Percentiles rank a stretch among this genome's conserved stretches.
phyloP scores from a whole-genome alignment of 2,888 invertebrate genomes.

The Himalopsyche anomala region DNA sequence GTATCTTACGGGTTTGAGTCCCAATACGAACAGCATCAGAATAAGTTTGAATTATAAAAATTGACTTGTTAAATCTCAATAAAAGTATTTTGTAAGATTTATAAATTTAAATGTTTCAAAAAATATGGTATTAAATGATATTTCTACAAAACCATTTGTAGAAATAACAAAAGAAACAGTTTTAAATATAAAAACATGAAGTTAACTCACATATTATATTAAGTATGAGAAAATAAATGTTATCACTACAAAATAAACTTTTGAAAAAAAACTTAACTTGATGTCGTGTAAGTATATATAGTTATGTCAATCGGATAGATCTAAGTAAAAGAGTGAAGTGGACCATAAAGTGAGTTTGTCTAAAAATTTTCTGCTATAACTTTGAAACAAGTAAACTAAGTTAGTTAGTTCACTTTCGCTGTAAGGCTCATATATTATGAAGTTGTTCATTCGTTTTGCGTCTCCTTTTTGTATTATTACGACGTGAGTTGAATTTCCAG shows the following conservation, averaged over 20 bases:
- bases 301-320: neutral
- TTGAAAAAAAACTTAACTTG: neutral
- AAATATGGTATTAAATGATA: too few relatives aligned
- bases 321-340: neutral
- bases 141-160: too few relatives aligned
- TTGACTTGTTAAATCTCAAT: too few relatives aligned
- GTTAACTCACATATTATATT: too few relatives aligned
- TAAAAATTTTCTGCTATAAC: neutral
- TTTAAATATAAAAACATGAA: too few relatives aligned
- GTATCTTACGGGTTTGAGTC: too few relatives aligned
- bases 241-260: neutral
- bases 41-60: too few relatives aligned
- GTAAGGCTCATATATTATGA: constrained; percentile 14
- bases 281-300: neutral
- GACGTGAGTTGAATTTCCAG: constrained; percentile 19
- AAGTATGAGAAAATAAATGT: neutral
- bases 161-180: too few relatives aligned
- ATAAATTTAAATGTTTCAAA: too few relatives aligned
- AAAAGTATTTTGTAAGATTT: too few relatives aligned
- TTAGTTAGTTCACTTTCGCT: constrained; percentile 39
- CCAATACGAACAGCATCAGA: too few relatives aligned
- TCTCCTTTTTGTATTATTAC: constrained; percentile 45
- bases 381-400: constrained; percentile 35
- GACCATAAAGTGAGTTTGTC: constrained; percentile 31
- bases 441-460: constrained; percentile 45